Percentiles rank a stretch among this genome's conserved stretches.
These are phyloP conservation scores for Lates japonicus DNA, from an alignment of 2,797 vertebrate species.

Conservation along the genomic window DNA sequence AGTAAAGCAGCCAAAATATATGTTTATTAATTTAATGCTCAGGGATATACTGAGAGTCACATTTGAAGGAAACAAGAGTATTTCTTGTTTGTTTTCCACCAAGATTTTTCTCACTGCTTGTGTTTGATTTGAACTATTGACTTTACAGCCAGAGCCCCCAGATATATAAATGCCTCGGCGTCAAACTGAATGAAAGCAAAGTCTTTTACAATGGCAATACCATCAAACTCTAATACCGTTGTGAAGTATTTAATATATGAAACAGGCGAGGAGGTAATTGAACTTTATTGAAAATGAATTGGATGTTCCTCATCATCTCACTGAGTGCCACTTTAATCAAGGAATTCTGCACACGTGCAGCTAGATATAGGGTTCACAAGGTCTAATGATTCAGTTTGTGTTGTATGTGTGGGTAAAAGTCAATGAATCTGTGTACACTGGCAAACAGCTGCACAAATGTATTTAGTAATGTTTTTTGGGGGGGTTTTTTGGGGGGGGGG, in stretches of 20 bases:
- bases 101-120: background rate
- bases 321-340: conserved; percentile 42
- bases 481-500: background rate
- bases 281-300: conserved; percentile 32
- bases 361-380: conserved; percentile 20
- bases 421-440: background rate
- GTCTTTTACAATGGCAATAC: conserved; percentile 1
- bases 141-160: conserved; percentile 4
- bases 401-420: conserved; percentile 12
- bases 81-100: conserved; percentile 19
- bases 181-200: conserved; percentile 20
- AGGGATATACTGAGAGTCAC: conserved; percentile 27
- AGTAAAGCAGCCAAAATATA: conserved; percentile 46
- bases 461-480: conserved; percentile 10
- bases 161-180: background rate
- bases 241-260: conserved; percentile 31
- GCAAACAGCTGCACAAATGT: conserved; percentile 3
- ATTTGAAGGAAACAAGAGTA: conserved; percentile 20
- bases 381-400: conserved; percentile 22
- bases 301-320: conserved; percentile 24
- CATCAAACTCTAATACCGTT: conserved; percentile 9
- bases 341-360: conserved; percentile 25
- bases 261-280: conserved; percentile 7
- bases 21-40: conserved; percentile 54
- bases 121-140: conserved; percentile 30